These are phyloP conservation scores for Lycorma delicatula DNA, from an alignment of 1,140 invertebrate genomes.

Conservation along the genomic window DNA sequence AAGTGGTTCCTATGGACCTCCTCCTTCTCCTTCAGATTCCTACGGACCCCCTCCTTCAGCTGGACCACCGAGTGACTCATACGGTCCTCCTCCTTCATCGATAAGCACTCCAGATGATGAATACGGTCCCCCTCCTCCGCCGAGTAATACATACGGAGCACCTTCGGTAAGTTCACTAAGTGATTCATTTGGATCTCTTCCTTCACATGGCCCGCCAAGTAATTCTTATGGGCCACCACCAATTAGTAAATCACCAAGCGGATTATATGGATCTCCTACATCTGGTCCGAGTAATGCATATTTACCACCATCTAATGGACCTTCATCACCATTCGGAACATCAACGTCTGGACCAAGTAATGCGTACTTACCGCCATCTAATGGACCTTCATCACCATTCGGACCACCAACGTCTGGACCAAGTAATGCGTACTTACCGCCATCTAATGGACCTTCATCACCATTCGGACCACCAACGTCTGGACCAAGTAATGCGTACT, in stretches of 20 bases:
- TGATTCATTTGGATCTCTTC: slow-evolving; percentile 13
- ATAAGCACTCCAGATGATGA: slow-evolving; percentile 13
- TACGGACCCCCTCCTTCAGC: too few relatives aligned
- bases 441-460: background rate
- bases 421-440: background rate
- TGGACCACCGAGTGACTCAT: background rate
- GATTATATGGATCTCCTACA: slow-evolving; percentile 15
- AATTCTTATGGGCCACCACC: slow-evolving; percentile 17
- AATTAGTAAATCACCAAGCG: slow-evolving; percentile 1
- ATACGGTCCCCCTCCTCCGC: slow-evolving; percentile 16
- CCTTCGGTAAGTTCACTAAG: slow-evolving; percentile 19
- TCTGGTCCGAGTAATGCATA: background rate
- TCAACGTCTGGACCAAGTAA: slow-evolving; percentile 11
- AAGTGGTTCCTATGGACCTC: slow-evolving; percentile 19
- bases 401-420: slow-evolving; percentile 14
- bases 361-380: background rate
- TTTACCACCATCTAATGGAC: slow-evolving; percentile 1
- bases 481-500: background rate
- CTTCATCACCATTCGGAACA: background rate
- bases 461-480: slow-evolving; percentile 12
- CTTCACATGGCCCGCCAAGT: background rate
- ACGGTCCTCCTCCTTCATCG: background rate
- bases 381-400: background rate
- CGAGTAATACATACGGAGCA: background rate
- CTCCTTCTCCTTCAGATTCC: background rate